phyloP scores from a whole-genome alignment of 23 tunicate species.

The Botrylloides violaceus region DNA sequence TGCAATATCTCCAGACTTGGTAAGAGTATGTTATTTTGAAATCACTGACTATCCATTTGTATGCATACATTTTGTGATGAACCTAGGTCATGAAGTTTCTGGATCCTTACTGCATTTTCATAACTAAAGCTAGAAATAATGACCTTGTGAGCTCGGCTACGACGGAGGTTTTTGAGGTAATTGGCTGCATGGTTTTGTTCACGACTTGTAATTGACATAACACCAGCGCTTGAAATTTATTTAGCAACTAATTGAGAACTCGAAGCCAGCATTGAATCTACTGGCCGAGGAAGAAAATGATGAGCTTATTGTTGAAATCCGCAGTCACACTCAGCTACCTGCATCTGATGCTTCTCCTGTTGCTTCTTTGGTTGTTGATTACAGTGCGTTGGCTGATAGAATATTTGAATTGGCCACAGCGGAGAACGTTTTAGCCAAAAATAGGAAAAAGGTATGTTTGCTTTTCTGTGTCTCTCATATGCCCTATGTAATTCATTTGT shows the following conservation, averaged over 20 bases:
- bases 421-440: conserved; percentile 16
- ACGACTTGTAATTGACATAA: not conserved
- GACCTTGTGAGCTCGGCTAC: conserved; percentile 18
- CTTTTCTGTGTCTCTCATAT: no score
- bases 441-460: conserved; percentile 39
- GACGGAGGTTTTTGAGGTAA: conserved; percentile 35
- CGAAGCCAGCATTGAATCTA: conserved; percentile 41
- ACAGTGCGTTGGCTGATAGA: conserved; percentile 36
- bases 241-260: conserved; percentile 73
- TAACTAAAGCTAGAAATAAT: conserved; percentile 17
- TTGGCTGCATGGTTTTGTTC: not conserved
- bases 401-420: conserved; percentile 27
- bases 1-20: conserved; percentile 35
- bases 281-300: conserved; percentile 25
- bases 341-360: not conserved
- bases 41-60: not conserved
- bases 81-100: conserved; percentile 23
- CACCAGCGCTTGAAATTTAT: no score
- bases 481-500: no score
- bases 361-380: conserved; percentile 24
- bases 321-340: conserved; percentile 3
- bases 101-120: conserved; percentile 21
- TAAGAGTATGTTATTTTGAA: conserved; percentile 2
- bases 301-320: conserved; percentile 9
- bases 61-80: not conserved